phyloP scores from a whole-genome alignment of 2,113 vertebrate species.

The Triplophysa dalaica region DNA sequence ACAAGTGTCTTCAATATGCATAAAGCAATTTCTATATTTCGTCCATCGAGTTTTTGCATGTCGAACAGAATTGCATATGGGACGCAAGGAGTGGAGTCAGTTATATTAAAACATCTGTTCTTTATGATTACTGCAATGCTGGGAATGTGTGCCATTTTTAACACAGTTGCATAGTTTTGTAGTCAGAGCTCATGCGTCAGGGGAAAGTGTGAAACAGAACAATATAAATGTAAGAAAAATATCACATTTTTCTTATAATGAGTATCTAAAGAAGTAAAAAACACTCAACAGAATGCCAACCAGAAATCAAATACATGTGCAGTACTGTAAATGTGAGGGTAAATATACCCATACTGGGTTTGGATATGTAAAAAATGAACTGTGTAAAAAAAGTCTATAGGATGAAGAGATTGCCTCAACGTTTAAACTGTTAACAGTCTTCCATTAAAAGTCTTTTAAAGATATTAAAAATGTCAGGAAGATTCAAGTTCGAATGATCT shows the following conservation, averaged over 20 bases:
- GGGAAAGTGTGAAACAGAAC: neutral
- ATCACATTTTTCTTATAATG: neutral
- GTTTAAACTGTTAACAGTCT: no score
- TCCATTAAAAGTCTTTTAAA: no score
- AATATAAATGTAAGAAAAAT: neutral
- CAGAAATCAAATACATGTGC: no score
- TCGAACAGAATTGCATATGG: constrained; percentile 73
- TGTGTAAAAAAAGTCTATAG: no score
- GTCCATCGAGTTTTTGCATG: constrained; percentile 65
- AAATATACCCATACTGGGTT: no score
- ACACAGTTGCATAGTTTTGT: constrained; percentile 17
- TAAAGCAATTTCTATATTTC: constrained; percentile 79
- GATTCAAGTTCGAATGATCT: no score
- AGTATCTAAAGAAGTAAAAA: neutral
- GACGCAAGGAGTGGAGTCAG: constrained; percentile 48
- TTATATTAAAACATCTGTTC: constrained; percentile 68
- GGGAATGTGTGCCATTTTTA: constrained; percentile 2
- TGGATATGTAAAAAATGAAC: no score
- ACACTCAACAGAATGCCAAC: neutral
- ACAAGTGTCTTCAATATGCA: constrained; percentile 95
- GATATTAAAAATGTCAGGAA: no score
- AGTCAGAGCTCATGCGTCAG: neutral
- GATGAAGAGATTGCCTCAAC: no score
- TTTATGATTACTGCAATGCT: constrained; percentile 74
- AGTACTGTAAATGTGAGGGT: no score